phyloP scores from a whole-genome alignment of 1,140 invertebrate genomes.

The Contarinia nasturtii region DNA sequence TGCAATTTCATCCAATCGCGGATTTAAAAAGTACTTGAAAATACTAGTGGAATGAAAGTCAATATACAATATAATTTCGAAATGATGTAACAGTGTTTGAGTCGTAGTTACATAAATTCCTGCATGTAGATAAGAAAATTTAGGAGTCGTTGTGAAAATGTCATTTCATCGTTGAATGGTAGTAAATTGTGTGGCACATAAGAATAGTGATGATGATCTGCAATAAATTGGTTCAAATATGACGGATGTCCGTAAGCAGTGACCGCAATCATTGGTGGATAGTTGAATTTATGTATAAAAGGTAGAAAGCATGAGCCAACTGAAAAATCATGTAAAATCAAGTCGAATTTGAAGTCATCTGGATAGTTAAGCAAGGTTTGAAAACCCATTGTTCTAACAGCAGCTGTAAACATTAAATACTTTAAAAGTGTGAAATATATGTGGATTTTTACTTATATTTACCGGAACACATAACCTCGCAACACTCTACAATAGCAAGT shows the following conservation, averaged over 20 bases:
- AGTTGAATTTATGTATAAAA: constrained; percentile 8
- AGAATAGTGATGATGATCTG: constrained; percentile 3
- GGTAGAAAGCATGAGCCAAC: constrained; percentile 9
- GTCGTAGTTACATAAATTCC: constrained; percentile 13
- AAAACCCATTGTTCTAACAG: neutral
- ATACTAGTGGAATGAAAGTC: neutral
- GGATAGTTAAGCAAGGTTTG: constrained; percentile 1
- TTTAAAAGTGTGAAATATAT: too few species aligned
- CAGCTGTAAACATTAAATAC: neutral
- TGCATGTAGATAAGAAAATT: constrained; percentile 12
- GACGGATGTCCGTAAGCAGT: constrained; percentile 3
- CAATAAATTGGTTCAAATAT: neutral
- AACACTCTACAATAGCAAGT: neutral
- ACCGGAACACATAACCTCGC: neutral
- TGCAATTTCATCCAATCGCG: neutral
- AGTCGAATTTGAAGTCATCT: constrained; percentile 9
- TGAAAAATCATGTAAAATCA: constrained; percentile 12
- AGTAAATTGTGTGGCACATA: constrained; percentile 7
- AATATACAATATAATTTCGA: neutral
- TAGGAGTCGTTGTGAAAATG: constrained; percentile 12
- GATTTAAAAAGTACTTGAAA: neutral
- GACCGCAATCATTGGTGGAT: constrained; percentile 7
- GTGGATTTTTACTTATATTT: neutral
- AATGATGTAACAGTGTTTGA: too few species aligned
- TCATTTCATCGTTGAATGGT: constrained; percentile 10